Base-by-base conservation (phyloP, 2,113 vertebrate species). In the Callionymus lyra region DNA sequence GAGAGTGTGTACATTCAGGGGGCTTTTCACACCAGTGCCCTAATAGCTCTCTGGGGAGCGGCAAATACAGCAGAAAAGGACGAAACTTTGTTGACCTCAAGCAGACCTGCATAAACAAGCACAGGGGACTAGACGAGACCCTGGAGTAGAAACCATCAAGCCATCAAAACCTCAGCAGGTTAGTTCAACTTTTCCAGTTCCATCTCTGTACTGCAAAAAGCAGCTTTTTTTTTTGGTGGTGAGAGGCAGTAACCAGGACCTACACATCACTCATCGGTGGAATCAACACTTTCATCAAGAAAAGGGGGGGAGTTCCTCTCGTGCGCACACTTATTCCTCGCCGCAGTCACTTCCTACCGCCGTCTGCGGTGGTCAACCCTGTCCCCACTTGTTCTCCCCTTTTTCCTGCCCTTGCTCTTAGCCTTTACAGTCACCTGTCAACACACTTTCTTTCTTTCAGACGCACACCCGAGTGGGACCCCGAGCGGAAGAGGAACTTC, bases 251-350 rank as follows among this genome's bases (percentile, higher is more conserved):
- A n/a, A 64, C 55, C 74, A 85, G 56, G 79, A 82, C 69, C 79
- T 82, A 76, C 79, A 27, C 72, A 75, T 80, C 64, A 81, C 57
- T 81, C 81, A 76, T 79, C 69, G 59, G 62, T 56, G 44, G 49
- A 74, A 76, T 70, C 58, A 83, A 85, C 67, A 81, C 80, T 87
- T 84, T 79, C 62, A 70, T 75, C 74, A 57, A 31, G 60, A 27
- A 68, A 44, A 39, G 45, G 38, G 52, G n/a, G n/a, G n/a, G n/a
- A n/a, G n/a, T n/a, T 38, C 55, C 50, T 16, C 62, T 16, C 66
- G 61, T 66, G 69, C 56, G 36, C 47, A 37, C 27, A 55, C 45
- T 46, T 55, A 51, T 52, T 47, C 19, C 47, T 17, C 53, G 32
- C 16, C 38, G 35, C n/a, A n/a, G n/a, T n/a, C n/a, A n/a, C 56